Base-by-base conservation (phyloP, 2,888 invertebrate species). In the Minunthozetes semirufus region DNA sequence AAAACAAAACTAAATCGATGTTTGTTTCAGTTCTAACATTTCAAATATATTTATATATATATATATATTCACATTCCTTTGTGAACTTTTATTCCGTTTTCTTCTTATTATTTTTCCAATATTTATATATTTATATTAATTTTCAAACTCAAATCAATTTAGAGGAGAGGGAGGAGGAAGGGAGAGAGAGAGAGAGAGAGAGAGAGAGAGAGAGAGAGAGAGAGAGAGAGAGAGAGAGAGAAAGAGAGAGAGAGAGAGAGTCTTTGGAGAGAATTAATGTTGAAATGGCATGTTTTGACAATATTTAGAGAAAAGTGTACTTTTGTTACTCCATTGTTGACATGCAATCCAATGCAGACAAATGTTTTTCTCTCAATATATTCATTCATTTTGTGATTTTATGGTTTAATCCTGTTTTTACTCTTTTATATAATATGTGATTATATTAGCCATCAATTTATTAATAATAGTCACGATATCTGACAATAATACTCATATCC, bases 111-210 rank as follows among this genome's bases (percentile, higher is more conserved):
- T 61, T 61, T 61, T 22, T 61, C 11, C 33, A 33, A n/a, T n/a
- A n/a, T n/a, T n/a, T n/a, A n/a, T n/a, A 61, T 61, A 61, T 27
- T 33, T 11, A 27, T 9, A 29, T 61, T 61, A 15, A 11, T 27
- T 61, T 29, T 2, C 13, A 27, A 61, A 61, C 8, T 61, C 27
- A 27, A 33, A 61, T 61, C 19, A 13, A 61, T 61, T 61, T 59
- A n/a, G 50, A 50, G 13, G 19, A 50, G 33, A 33, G 33, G 9
- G 9, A 9, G 9, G 33, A 33, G 33, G 33, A 33, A 50, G 19
- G 22, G 50, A 22, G 72, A 13, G 59, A 27, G 59, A 72, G 72
- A 72, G 72, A 53, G 59, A 72, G 59, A 56, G 59, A 72, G 61
- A 59, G 56, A 50, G 72, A 22, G 29, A 50, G 42, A 42, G 63